Conservation (phyloP, 2,888 invertebrate genomes). For the Amphipoea lucens region DNA sequence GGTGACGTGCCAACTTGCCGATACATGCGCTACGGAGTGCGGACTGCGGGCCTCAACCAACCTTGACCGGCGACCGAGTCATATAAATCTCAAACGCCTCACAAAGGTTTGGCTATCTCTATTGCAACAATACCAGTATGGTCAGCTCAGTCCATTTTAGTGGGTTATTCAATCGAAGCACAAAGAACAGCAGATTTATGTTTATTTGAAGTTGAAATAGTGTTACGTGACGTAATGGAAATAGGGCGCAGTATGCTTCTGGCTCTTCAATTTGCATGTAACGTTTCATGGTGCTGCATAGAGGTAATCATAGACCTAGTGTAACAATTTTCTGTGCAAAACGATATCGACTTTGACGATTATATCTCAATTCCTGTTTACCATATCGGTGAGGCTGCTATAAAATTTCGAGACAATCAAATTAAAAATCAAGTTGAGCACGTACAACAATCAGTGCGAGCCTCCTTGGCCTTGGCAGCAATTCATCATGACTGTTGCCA, state of each 20-base stretch:
- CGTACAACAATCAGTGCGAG: slow-evolving; percentile 64
- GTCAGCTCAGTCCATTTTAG: slow-evolving; percentile 56
- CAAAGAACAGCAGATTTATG: slow-evolving; percentile 39
- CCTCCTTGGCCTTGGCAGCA: slow-evolving; percentile 76
- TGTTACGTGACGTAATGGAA: slow-evolving; percentile 35
- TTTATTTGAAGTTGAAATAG: slow-evolving; percentile 24
- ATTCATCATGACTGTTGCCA: slow-evolving; percentile 71
- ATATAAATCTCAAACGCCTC: slow-evolving; percentile 75
- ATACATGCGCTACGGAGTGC: slow-evolving; percentile 77
- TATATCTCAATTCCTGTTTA: slow-evolving; percentile 31
- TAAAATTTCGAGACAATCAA: slow-evolving; percentile 31
- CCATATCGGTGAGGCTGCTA: background rate
- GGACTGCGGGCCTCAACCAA: slow-evolving; percentile 84
- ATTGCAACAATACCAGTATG: slow-evolving; percentile 63
- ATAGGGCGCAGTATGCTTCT: slow-evolving; percentile 11
- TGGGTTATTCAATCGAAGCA: slow-evolving; percentile 50
- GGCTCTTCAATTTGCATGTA: slow-evolving; percentile 42
- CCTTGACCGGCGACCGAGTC: slow-evolving; percentile 85
- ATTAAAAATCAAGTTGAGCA: slow-evolving; percentile 44
- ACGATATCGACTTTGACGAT: background rate
- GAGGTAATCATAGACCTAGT: slow-evolving; percentile 8
- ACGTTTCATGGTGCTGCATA: slow-evolving; percentile 7
- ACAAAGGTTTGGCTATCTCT: slow-evolving; percentile 73
- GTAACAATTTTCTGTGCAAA: slow-evolving; percentile 10
- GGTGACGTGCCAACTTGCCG: slow-evolving; percentile 84